A percentile compares a stretch with the other conserved stretches of the same genome.
Conservation (phyloP, 2,888 invertebrate species). For the Protonemura montana region DNA sequence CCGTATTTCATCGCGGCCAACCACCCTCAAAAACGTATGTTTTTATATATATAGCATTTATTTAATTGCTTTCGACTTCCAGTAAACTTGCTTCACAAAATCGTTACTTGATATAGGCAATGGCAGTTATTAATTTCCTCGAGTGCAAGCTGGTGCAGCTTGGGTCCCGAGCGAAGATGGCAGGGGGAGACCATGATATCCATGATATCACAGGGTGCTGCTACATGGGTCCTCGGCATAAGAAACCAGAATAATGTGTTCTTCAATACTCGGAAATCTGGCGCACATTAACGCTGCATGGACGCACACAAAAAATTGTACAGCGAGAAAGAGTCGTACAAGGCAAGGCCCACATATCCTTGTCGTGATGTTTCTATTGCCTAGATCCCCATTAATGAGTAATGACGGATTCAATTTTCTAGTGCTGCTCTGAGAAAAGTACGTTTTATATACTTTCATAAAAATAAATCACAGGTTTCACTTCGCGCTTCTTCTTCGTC, state of each 20-base stretch:
- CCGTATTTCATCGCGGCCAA: not conserved
- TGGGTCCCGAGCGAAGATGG: not conserved
- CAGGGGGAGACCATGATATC: too few relatives aligned
- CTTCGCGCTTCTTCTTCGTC: not conserved
- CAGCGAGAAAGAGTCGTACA: not conserved
- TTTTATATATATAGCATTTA: not conserved
- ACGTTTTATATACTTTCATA: not conserved
- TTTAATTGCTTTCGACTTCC: not conserved
- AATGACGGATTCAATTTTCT: not conserved
- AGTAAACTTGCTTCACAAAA: not conserved
- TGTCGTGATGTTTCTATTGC: not conserved
- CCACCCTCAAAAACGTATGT: not conserved
- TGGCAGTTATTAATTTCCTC: not conserved
- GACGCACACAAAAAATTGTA: not conserved
- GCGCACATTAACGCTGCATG: not conserved
- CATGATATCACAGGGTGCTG: too few relatives aligned
- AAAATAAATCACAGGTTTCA: slow-evolving; percentile 3
- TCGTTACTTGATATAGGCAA: not conserved
- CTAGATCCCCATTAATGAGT: not conserved
- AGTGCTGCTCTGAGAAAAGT: not conserved
- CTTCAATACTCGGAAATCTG: not conserved
- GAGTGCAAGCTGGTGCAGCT: not conserved
- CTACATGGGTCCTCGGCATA: not conserved
- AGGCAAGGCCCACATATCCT: not conserved
- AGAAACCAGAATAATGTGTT: not conserved